Base-by-base conservation (phyloP, 1,140 invertebrate genomes). In the Ridgeia piscesae region DNA sequence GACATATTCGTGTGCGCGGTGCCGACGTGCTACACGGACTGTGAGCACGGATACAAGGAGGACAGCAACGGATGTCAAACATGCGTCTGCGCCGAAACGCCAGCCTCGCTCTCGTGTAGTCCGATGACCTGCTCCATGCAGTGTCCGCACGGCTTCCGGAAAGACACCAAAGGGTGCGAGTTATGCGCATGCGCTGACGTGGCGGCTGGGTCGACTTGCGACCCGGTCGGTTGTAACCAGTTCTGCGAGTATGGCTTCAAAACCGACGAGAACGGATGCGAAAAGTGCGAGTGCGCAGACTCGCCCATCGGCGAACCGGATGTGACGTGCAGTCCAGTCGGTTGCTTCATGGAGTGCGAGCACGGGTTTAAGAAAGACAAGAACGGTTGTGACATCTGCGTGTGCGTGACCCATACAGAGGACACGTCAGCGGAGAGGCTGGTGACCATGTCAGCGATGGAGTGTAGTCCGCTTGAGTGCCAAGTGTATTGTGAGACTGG, bases 41-140 rank as follows among this genome's bases (percentile, higher is more conserved):
- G 91, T 33, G 11, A 91, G 11, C 14, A 42, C 42, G 91, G 91
- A 9, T 91, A 91, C 48, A 91, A 91, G 91, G 48, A 35, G 34
- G 34, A 42, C 91, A 11, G 48, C 2, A 96, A 97, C 93, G 98
- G 98, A 6, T 98, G 98, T 94, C 97, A 97, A 4, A 98, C 97
- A 31, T 98, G 98, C 94, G 98, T 98, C 95, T 98, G 98, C 91
- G 27, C 17, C 21, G 88, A 92, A 35, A 8, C 9, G 58, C 34
- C 33, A 9, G 31, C 9, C 31, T 6, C 17, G 33, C 31, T 33
- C 17, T n/a, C 91, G 42, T 92, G 92, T 34, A 48, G 35, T 33
- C 89, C 35, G 6, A 91, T 91, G n/a, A 91, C 34, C 21, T 92
- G 92, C 89, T 34, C 27, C n/a, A 92, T 92, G 92, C 48, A 91